Evolutionary conservation across 2,113 vertebrate species (phyloP).

Genomic region (Coracopsis vasa): DNA sequence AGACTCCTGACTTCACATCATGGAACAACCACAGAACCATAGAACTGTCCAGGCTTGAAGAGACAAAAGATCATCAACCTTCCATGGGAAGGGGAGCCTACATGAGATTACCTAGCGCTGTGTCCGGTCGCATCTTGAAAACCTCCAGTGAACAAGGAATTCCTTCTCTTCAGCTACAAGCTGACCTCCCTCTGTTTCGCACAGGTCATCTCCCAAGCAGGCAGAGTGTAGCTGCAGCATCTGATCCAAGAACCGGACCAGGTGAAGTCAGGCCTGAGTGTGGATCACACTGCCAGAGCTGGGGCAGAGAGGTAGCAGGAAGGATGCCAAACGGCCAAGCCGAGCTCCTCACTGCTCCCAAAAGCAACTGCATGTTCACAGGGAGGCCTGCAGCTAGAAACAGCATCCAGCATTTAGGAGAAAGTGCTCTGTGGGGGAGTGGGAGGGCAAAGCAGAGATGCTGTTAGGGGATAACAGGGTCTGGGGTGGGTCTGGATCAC

Average conservation of each 20-base stretch:
- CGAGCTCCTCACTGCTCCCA: fast-evolving
- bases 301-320: fast-evolving
- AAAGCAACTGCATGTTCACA: neutral
- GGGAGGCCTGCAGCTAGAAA: neutral
- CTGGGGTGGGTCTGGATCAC: neutral
- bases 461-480: neutral
- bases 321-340: neutral
- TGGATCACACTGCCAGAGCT: neutral
- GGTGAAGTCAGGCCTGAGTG: neutral
- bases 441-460: neutral
- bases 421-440: neutral
- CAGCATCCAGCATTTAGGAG: neutral
- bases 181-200: neutral
- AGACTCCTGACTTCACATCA: neutral
- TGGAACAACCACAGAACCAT: neutral
- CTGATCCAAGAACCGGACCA: fast-evolving
- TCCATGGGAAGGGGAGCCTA: neutral
- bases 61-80: neutral
- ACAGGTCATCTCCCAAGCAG: neutral
- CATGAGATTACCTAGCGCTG: neutral
- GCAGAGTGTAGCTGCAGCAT: neutral
- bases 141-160: neutral
- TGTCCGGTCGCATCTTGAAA: neutral
- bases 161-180: fast-evolving
- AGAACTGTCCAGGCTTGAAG: neutral